Conservation (phyloP, 2,113 vertebrate genomes). For the Hipposideros armiger region DNA sequence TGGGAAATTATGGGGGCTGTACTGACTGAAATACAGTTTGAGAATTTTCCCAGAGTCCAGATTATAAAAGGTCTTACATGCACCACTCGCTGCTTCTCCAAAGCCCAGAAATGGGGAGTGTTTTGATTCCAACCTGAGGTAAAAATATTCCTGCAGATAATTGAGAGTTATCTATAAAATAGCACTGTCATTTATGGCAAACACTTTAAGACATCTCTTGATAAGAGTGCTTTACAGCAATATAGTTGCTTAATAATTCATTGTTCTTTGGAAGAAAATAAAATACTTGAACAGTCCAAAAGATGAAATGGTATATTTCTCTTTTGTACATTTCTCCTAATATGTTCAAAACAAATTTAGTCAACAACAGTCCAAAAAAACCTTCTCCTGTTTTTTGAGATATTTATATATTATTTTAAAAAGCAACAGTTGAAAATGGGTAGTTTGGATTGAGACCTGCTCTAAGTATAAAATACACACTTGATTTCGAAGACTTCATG, state of each 20-base stretch:
- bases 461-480: background rate
- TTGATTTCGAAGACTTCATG: conserved; percentile 36
- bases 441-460: background rate
- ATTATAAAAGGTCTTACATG: background rate
- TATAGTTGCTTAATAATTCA: conserved; percentile 65
- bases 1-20: background rate
- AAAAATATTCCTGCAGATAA: conserved; percentile 38
- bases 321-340: conserved; percentile 23
- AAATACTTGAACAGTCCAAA: conserved; percentile 38
- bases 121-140: conserved; percentile 29
- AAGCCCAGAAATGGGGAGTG: background rate
- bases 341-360: conserved; percentile 48
- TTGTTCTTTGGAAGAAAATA: conserved; percentile 58
- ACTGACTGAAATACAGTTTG: background rate
- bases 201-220: conserved; percentile 55
- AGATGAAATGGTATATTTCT: conserved; percentile 60
- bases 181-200: conserved; percentile 8
- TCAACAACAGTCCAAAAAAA: conserved; percentile 12
- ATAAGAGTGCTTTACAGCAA: conserved; percentile 32
- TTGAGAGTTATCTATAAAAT: conserved; percentile 35
- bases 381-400: background rate
- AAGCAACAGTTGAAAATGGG: conserved; percentile 42
- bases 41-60: background rate
- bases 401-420: conserved; percentile 31
- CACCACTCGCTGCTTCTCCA: background rate